These are phyloP conservation scores for Shargacucullia verbasci DNA, from an alignment of 2,888 invertebrate species.

Conservation along the genomic window DNA sequence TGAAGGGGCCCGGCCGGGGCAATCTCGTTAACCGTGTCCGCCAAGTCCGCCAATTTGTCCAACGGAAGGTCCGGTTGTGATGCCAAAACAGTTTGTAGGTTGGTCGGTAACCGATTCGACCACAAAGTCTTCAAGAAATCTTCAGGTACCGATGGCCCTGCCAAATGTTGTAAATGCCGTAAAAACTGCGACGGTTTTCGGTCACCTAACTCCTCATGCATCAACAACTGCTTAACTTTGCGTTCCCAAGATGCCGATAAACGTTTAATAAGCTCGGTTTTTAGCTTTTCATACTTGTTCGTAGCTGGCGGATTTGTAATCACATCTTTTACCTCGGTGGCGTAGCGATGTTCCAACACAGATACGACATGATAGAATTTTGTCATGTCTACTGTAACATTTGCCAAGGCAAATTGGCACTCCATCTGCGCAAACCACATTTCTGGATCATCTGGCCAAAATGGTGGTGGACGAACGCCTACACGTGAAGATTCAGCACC, in stretches of 20 bases:
- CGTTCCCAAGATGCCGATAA: background rate
- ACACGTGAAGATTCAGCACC: no score
- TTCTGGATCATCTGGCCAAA: no score
- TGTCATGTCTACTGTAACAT: no score
- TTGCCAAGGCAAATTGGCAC: no score
- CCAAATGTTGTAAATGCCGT: background rate
- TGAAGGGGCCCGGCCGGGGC: no score
- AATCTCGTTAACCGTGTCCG: background rate
- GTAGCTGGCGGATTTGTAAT: no score
- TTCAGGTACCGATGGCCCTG: background rate
- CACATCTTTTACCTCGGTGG: no score
- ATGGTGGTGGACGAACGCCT: no score
- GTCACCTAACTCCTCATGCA: constrained; percentile 9
- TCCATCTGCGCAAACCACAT: no score
- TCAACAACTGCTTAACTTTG: background rate
- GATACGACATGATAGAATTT: no score
- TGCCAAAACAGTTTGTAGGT: background rate
- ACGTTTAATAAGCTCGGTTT: constrained; percentile 1
- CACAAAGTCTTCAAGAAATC: background rate
- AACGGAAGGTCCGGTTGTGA: background rate
- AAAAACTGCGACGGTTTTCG: constrained; percentile 1
- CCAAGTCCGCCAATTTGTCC: background rate
- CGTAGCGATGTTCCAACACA: no score
- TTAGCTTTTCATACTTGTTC: constrained; percentile 2
- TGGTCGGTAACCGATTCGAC: background rate